Base-by-base conservation (phyloP, 2,888 invertebrate species). In the Meiosimyza platycephala region DNA sequence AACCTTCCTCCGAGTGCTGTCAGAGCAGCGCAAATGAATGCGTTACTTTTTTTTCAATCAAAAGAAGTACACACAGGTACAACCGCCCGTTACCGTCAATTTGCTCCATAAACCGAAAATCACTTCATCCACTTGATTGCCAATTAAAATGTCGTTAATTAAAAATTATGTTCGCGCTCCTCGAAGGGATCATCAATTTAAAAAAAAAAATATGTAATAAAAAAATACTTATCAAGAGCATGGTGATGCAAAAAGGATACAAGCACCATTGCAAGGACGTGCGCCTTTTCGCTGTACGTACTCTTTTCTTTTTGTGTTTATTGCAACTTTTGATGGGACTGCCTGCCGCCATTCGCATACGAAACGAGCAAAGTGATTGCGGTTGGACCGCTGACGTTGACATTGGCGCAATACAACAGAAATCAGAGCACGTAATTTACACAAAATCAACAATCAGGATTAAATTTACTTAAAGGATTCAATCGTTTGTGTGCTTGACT, bases 131-230 rank as follows among this genome's bases (percentile, higher is more conserved):
- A 55, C 65, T 74, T 71, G 74, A 74, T 74, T 74, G 74, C 71
- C 74, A 74, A 74, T 74, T 74, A 74, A 74, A 74, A 72, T 67
- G 68, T 71, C 71, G 74, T 74, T 74, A 74, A 74, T 74, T 74
- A 74, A 74, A 74, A 74, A 74, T 74, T 74, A 71, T 72, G 64
- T 70, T 70, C 68, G 52, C 68, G 64, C 74, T 71, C 67, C 71
- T 66, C 71, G 71, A 51, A 62, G 50, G 65, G 71, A 73, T 73
- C 64, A 71, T 73, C 65, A 73, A 73, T 73, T 73, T 66, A 54
- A 48, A 72, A 72, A 63, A 64, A 64, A 50, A 65, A 57, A 55
- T 40, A 40, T 40, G 3, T 40, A 40, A 9, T 9, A 40, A 40
- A 40, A 40, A 40, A 40, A 40, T 40, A 40, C 40, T 40, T 40